Base-by-base conservation (phyloP, 1,140 invertebrate genomes). In the Lucilia sericata region DNA sequence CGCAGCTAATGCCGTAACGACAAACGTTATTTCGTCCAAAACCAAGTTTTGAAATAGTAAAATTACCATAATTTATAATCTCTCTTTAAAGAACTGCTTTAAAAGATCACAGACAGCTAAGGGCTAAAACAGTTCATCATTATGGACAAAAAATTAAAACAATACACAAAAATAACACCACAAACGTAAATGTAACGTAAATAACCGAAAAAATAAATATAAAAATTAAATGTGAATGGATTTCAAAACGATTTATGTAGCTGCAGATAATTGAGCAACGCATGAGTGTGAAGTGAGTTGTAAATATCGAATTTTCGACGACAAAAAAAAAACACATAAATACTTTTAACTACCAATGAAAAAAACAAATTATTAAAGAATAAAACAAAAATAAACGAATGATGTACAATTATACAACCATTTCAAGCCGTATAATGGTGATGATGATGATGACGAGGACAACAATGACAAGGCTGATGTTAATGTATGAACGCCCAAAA, bases 181-280 rank as follows among this genome's bases (percentile, higher is more conserved):
- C 10, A 14, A 34, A 76, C 13, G 74, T 36, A 42, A 30, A 12
- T 17, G 74, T 76, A 42, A 12, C 5, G 74, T 76, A 36, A 17
- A 80, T 21, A 70, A 19, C 60, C n/a, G n/a, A 19, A 70, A 17
- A 70, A 80, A 30, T 30, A 30, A 30, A 2, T 2, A 30, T 30
- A 30, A 80, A 80, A 80, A 80, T 80, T 80, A 51, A 80, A 80
- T 49, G 76, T 80, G 19, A 80, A 80, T 80, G 76, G 76, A 80
- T 80, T 80, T 80, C 76, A 80, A 80, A 80, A 80, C 76, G 76
- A 80, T 80, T 80, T 80, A 80, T 80, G 42, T 19, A 17, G 76
- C 76, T 80, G 76, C 76, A 80, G 76, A 80, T 80, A 80, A 80
- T 80, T 80, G 76, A 80, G 76, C 76, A 80, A 80, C 76, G 76